Evolutionary conservation across 2,888 invertebrate species (phyloP).

Genomic region (Noctua janthina): DNA sequence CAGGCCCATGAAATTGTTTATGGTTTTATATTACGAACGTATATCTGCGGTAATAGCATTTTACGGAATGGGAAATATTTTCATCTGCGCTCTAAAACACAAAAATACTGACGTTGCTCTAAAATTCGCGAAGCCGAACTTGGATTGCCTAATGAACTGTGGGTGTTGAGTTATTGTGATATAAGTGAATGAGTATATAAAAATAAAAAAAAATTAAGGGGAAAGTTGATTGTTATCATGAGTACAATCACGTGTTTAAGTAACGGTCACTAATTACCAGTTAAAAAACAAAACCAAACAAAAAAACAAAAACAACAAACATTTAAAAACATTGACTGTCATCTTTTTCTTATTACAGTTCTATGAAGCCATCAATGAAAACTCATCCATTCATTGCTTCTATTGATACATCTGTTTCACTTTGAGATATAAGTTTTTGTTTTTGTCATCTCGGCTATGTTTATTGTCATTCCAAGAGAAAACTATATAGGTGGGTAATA

Average conservation of each 20-base stretch:
- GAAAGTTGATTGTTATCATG: no score
- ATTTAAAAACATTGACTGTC: conserved; percentile 9
- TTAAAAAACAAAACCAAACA: no score
- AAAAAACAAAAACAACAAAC: no score
- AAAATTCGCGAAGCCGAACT: background rate
- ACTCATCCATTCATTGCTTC: conserved; percentile 1
- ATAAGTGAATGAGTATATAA: no score
- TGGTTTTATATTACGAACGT: conserved; percentile 23
- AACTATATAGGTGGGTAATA: background rate
- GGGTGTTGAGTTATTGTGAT: background rate
- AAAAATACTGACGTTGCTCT: background rate
- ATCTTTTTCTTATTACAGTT: background rate
- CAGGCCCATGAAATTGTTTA: conserved; percentile 10
- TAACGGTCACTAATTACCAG: no score
- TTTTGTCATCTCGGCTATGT: conserved; percentile 34
- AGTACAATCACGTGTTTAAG: no score
- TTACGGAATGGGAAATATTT: background rate
- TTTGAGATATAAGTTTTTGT: conserved; percentile 16
- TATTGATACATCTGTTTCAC: conserved; percentile 5
- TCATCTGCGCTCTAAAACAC: background rate
- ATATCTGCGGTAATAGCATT: background rate
- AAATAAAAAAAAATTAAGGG: no score
- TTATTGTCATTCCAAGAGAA: conserved; percentile 38
- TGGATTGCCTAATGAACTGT: background rate
- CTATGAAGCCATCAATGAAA: conserved; percentile 15